A percentile compares a stretch with the other conserved stretches of the same genome.
phyloP scores from a whole-genome alignment of 2,113 vertebrate genomes.

The Zosterops lateralis region DNA sequence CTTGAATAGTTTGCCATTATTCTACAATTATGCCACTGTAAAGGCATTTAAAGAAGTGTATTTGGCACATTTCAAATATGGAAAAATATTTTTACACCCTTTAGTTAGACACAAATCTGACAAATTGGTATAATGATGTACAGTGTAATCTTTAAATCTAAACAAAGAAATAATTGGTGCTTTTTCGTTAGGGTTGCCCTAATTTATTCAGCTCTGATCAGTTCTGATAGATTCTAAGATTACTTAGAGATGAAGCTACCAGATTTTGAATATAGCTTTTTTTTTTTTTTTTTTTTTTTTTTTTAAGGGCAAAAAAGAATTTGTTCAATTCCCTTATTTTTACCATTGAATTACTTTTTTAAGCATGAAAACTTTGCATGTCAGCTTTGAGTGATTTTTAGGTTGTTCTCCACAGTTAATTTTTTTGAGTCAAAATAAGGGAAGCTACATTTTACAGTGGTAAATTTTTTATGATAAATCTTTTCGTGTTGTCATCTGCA shows the following conservation, averaged over 20 bases:
- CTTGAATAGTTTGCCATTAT: neutral
- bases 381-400: neutral
- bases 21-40: neutral
- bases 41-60: neutral
- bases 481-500: neutral
- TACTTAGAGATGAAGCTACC: neutral
- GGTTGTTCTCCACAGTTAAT: neutral
- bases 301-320: neutral
- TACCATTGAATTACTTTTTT: neutral
- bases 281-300: neutral
- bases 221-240: neutral
- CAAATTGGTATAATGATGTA: neutral
- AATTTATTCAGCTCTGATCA: neutral
- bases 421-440: neutral
- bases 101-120: constrained; percentile 10
- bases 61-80: neutral
- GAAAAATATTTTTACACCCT: constrained; percentile 13
- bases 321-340: neutral
- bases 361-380: neutral
- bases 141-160: neutral
- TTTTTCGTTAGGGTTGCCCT: neutral
- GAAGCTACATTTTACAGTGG: neutral
- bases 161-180: neutral
- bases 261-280: neutral
- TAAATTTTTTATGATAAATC: neutral